Base-by-base conservation (phyloP, 92 coral and sea anemone genomes). In the Parazoanthus atlanticus region DNA sequence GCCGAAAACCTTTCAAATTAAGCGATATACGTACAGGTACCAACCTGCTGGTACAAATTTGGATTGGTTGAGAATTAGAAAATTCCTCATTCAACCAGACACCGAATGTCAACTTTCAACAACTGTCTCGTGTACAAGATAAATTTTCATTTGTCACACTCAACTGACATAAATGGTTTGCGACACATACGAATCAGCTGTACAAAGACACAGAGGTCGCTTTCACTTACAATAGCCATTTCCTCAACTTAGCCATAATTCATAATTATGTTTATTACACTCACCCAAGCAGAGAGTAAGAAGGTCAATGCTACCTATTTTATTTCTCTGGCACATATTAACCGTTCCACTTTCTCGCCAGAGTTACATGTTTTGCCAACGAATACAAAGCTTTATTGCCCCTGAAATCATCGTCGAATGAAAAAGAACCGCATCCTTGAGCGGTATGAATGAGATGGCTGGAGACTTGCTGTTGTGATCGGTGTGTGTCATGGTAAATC, bases 141-240 rank as follows among this genome's bases (percentile, higher is more conserved):
- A 21, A 36, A 17, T 75, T 75, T 75, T 75, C 79, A 75, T n/a
- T 75, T 19, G 79, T 21, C 29, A 34, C 79, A 75, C n/a, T 36
- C 79, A n/a, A 75, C 12, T 75, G 43, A 38, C 43, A 41, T 21
- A 33, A 34, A n/a, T 36, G 79, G 79, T 33, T n/a, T 19, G 49
- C 28, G 52, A 19, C 79, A 75, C 46, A 75, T 49, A 74, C 10
- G 1, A 75, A 38, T 5, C 25, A 32, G 12, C 40, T 41, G 43
- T 33, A 6, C 46, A 17, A 75, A 75, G 23, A 23, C 8, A 8
- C 78, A 33, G 49, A 75, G 79, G 79, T 75, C 43, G 79, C 79
- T 41, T 36, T 75, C 12, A 75, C 40, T 21, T 75, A 75, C 26
- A 75, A 33, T 31, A 33, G 33, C 43, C 26, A 73, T 32, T 73